Base-by-base conservation (phyloP, 64 coral and sea anemone genomes). In the Acropora yongei region DNA sequence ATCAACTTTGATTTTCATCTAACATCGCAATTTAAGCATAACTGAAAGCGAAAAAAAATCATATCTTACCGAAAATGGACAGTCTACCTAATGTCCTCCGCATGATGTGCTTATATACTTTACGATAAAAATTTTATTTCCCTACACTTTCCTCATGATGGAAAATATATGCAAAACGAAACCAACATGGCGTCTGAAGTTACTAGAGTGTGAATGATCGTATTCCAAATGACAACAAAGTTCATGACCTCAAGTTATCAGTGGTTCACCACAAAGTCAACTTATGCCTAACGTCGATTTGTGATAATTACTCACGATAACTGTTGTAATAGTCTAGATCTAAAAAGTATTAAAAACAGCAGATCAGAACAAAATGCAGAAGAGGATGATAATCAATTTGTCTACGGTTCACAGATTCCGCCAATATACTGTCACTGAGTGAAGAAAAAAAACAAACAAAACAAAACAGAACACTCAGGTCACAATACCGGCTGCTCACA, bases 21-120 rank as follows among this genome's bases (percentile, higher is more conserved):
- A 7, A 0, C 30, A 30, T 30, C 30, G 30, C 30, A 30, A 7
- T 0, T 40, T 44, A 45, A 40, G 1, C 42, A 13, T 12, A 42
- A 3, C 74, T 44, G 14, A 76, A 76, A 14, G 13, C 1, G 1
- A 80, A 41, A 40, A 43, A 58, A 12, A 1, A 14, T 41, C 4
- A 20, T 17, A 16, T 57, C 82, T 85, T 72, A 85, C 82, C 82
- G 20, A 85, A 85, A 43, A 85, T 17, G 17, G 82, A 71, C 6
- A 20, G 44, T 47, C 82, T 14, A 14, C n/a, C 44, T 19, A 65
- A 39, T 48, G 41, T 85, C 49, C 49, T 78, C 2, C 13, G 75
- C 75, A 68, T 61, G 66, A 18, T 48, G 48, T 71, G 13, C 17
- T 47, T 8, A 85, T 69, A 30, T 69, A 50, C 82, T 71, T 48